phyloP scores from a whole-genome alignment of 2,888 invertebrate species.

The Lycocerus yunnanus region DNA sequence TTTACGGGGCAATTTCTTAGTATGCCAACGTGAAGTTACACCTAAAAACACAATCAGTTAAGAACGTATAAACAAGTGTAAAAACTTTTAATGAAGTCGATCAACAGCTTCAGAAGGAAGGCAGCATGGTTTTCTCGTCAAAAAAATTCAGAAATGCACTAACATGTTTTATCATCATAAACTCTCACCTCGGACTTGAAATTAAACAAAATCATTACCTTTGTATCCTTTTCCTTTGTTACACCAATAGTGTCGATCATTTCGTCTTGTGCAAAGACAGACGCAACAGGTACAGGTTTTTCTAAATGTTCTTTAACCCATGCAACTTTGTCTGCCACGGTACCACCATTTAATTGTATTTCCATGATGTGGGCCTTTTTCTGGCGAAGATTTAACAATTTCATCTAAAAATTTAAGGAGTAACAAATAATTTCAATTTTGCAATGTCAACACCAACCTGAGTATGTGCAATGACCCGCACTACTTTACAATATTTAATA shows the following conservation, averaged over 20 bases:
- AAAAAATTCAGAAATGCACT: conserved; percentile 47
- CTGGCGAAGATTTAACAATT: conserved; percentile 94
- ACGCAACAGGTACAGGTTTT: conserved; percentile 86
- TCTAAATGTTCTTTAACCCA: conserved; percentile 97
- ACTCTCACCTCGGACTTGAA: background rate
- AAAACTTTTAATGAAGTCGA: background rate
- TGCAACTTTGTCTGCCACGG: conserved; percentile 93
- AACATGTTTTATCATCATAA: conserved; percentile 60
- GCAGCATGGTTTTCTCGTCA: conserved; percentile 63
- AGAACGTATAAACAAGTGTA: background rate
- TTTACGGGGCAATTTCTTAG: conserved; percentile 99
- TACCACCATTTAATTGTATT: conserved; percentile 98
- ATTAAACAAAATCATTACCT: conserved; percentile 58
- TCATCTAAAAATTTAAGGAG: conserved; percentile 65
- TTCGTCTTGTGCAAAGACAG: conserved; percentile 95
- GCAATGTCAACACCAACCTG: conserved; percentile 61
- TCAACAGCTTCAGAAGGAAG: conserved; percentile 64
- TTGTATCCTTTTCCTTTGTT: conserved; percentile 99
- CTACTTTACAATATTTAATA: conserved; percentile 96
- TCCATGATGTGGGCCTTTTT: conserved; percentile 99
- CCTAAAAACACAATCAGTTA: too few relatives aligned
- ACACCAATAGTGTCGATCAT: conserved; percentile 99
- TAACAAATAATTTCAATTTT: background rate
- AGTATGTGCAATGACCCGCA: conserved; percentile 96
- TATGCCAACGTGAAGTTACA: conserved; percentile 99